These are phyloP conservation scores for Zoanthus sociatus DNA, from an alignment of 92 coral and sea anemone genomes.

Conservation along the genomic window DNA sequence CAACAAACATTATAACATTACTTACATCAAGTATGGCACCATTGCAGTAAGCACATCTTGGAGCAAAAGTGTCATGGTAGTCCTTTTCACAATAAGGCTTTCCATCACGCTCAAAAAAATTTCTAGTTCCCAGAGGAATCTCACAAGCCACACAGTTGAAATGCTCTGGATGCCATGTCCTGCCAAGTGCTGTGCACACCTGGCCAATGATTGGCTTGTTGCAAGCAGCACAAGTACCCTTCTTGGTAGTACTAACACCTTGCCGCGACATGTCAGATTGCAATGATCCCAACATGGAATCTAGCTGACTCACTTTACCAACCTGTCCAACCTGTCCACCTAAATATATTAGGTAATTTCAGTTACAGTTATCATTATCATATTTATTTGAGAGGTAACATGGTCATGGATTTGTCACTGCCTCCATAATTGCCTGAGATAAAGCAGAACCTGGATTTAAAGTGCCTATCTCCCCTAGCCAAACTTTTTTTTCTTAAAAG, in stretches of 20 bases:
- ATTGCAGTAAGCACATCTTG: constrained; percentile 97
- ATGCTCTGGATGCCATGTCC: constrained; percentile 99
- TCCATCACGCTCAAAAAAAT: constrained; percentile 99
- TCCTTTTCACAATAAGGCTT: constrained; percentile 97
- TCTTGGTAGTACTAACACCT: constrained; percentile 98
- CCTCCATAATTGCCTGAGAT: no score
- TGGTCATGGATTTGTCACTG: no score
- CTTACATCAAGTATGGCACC: constrained; percentile 99
- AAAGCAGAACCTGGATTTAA: no score
- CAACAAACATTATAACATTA: no score
- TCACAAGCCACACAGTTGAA: constrained; percentile 97
- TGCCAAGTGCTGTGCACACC: constrained; percentile 97
- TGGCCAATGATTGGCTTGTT: constrained; percentile 98
- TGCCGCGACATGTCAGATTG: constrained; percentile 98
- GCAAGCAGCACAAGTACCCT: constrained; percentile 95
- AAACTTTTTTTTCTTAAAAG: no score
- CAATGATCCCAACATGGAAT: constrained; percentile 96
- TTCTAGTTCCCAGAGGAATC: constrained; percentile 89
- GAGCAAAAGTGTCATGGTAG: constrained; percentile 97
- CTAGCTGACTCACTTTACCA: constrained; percentile 96
- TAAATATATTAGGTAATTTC: not conserved
- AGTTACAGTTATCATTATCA: not conserved
- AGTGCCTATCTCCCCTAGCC: no score
- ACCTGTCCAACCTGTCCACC: constrained; percentile 71
- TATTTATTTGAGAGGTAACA: no score